Percentiles rank a stretch among this genome's conserved stretches.
Evolutionary conservation across 2,888 invertebrate species (phyloP).

Genomic region (Meteorus cinctellus): DNA sequence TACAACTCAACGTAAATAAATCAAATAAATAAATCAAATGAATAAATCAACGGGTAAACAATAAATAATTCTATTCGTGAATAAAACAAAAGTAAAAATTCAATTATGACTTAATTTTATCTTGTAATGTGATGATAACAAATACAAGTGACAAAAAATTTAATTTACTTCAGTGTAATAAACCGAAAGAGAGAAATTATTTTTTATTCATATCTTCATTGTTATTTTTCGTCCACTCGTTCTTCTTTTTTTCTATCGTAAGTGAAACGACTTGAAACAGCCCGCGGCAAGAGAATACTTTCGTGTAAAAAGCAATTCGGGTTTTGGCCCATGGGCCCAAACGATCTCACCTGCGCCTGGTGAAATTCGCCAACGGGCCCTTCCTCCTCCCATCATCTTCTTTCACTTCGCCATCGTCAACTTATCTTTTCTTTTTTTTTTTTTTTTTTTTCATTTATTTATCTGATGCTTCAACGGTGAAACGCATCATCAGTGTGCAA

Average conservation of each 20-base stretch:
- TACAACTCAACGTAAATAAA: not conserved
- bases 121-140: constrained; percentile 13
- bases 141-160: constrained; percentile 29
- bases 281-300: constrained; percentile 30
- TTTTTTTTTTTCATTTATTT: not conserved
- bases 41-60: not conserved
- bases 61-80: not conserved
- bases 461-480: constrained; percentile 2
- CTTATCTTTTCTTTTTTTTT: not conserved
- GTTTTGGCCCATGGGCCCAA: constrained; percentile 24
- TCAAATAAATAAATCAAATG: not conserved
- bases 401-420: constrained; percentile 9
- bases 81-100: not conserved
- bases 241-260: not conserved
- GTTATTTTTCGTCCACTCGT: not conserved
- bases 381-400: not conserved
- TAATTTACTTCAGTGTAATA: not conserved
- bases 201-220: not conserved
- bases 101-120: constrained; percentile 11
- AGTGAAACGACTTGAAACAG: constrained; percentile 34
- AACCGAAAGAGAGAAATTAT: not conserved
- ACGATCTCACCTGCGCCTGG: constrained; percentile 38
- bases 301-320: constrained; percentile 28
- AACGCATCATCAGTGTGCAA: constrained; percentile 2
- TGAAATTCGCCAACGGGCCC: constrained; percentile 36